phyloP scores from a whole-genome alignment of 2,797 vertebrate species.

The Cynodonichthys magdalenae region DNA sequence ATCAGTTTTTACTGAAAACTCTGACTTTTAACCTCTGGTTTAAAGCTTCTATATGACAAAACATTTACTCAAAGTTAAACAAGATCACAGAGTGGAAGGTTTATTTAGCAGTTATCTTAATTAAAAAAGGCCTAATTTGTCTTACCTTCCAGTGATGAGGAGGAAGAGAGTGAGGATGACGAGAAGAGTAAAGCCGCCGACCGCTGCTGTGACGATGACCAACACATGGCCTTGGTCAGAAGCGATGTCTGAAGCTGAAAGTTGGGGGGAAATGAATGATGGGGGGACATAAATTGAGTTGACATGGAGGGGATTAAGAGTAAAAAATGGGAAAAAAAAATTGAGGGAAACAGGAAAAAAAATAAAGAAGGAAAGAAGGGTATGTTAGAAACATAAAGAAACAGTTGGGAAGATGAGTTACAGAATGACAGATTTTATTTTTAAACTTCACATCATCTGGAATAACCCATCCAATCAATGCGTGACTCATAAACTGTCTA shows the following conservation, averaged over 20 bases:
- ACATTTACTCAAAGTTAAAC: background rate
- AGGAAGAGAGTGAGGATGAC: slow-evolving; percentile 96
- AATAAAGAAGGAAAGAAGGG: too few relatives aligned
- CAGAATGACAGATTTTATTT: slow-evolving; percentile 15
- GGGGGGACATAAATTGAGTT: background rate
- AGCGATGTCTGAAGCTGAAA: slow-evolving; percentile 90
- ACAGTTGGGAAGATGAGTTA: background rate
- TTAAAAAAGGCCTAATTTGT: background rate
- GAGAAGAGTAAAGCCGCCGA: slow-evolving; percentile 93
- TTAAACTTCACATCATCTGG: slow-evolving; percentile 30
- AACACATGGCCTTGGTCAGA: slow-evolving; percentile 94
- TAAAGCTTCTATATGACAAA: background rate
- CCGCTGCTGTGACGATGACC: slow-evolving; percentile 93
- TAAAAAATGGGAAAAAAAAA: background rate
- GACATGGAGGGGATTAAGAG: background rate
- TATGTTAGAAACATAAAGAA: background rate
- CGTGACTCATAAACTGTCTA: slow-evolving; percentile 13
- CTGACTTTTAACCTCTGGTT: background rate
- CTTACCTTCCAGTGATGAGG: slow-evolving; percentile 96
- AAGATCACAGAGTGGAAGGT: background rate
- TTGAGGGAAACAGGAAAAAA: slow-evolving; percentile 5
- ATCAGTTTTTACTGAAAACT: too few relatives aligned
- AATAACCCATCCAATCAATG: slow-evolving; percentile 33
- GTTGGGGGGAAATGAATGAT: background rate
- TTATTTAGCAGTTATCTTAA: background rate